phyloP scores from a whole-genome alignment of 2,888 invertebrate genomes.

The Chloromyia formosa region DNA sequence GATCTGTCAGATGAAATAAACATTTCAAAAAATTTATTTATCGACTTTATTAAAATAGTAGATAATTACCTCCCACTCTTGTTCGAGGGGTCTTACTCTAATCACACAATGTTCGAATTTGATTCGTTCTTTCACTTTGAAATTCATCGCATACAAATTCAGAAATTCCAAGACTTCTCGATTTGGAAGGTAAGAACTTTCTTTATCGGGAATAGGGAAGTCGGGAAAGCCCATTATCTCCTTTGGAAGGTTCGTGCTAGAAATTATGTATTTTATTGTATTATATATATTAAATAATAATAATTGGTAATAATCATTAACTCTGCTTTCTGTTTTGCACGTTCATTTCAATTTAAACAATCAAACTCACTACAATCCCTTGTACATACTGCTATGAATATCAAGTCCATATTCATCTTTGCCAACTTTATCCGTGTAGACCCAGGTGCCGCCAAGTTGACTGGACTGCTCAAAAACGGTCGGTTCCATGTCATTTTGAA shows the following conservation, averaged over 20 bases:
- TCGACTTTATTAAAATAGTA: background rate
- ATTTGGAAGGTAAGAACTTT: conserved; percentile 78
- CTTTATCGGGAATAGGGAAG: conserved; percentile 77
- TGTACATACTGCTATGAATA: conserved; percentile 92
- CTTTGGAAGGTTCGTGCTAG: conserved; percentile 91
- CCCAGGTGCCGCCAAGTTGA: conserved; percentile 90
- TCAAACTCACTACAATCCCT: conserved; percentile 77
- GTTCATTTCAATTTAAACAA: too few species aligned
- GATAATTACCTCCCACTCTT: conserved; percentile 69
- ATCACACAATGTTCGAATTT: conserved; percentile 70
- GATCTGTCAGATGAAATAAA: conserved; percentile 52
- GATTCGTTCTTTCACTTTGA: conserved; percentile 71
- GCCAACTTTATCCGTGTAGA: conserved; percentile 80
- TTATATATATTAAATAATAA: background rate
- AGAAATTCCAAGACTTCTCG: conserved; percentile 78
- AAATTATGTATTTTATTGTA: conserved; percentile 54
- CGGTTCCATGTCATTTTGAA: conserved; percentile 66
- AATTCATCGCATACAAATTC: conserved; percentile 75
- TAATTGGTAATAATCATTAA: too few species aligned
- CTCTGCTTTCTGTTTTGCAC: too few species aligned
- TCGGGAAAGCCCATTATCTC: conserved; percentile 93
- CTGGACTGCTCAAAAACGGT: conserved; percentile 80
- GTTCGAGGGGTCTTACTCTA: conserved; percentile 65
- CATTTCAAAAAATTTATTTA: too few species aligned
- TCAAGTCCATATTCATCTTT: conserved; percentile 81